Percentiles rank a stretch among this genome's conserved stretches.
Conservation (phyloP, 2,113 vertebrate species). For the Aramus guarauna region DNA sequence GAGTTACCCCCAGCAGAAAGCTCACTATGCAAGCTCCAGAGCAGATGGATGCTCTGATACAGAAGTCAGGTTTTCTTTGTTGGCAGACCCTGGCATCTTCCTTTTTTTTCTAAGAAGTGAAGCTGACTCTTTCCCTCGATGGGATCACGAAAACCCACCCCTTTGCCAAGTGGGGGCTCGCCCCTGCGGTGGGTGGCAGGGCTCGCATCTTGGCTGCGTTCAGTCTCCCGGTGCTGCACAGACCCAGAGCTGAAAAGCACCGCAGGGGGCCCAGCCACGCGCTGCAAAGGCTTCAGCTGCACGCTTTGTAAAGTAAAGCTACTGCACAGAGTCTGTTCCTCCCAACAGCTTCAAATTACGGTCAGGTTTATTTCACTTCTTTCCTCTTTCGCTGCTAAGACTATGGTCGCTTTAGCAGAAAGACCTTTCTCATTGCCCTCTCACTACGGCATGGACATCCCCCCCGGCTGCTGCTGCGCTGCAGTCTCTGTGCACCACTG, state of each 20-base stretch:
- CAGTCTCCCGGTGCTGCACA: not conserved
- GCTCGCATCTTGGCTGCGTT: not conserved
- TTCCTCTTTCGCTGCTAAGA: not conserved
- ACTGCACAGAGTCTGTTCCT: not conserved
- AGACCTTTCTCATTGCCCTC: not conserved
- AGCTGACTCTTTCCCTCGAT: not conserved
- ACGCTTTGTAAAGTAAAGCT: not conserved
- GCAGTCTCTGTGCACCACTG: not conserved
- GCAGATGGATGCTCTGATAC: not conserved
- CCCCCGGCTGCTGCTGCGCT: not conserved
- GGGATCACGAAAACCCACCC: not conserved
- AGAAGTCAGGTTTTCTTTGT: not conserved
- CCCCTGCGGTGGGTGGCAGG: not conserved
- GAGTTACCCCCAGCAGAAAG: not conserved
- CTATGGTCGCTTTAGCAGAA: not conserved
- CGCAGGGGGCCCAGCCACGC: not conserved
- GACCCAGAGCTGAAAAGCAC: constrained; percentile 22
- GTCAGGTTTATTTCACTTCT: not conserved
- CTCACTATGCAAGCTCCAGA: not conserved
- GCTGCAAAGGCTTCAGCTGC: not conserved
- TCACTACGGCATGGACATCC: not conserved
- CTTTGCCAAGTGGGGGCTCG: not conserved
- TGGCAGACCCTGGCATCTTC: not conserved
- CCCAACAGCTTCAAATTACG: not conserved
- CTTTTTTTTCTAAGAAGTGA: not conserved